These are phyloP conservation scores for Ptychodera flava DNA, from an alignment of 35 echinoderm and acorn worm species.

Conservation along the genomic window DNA sequence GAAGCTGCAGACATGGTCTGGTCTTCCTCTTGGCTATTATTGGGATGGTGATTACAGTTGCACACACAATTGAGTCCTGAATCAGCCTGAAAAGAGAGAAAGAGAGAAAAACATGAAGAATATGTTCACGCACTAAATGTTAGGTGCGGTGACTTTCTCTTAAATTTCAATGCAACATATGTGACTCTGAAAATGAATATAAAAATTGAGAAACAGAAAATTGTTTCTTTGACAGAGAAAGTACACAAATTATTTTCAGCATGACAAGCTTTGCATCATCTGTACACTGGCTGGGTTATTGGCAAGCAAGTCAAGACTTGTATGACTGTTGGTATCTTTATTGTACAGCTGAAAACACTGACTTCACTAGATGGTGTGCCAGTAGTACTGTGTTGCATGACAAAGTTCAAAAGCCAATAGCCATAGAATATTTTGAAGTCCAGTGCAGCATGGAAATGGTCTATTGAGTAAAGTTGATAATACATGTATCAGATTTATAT, in stretches of 20 bases:
- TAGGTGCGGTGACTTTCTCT: not conserved
- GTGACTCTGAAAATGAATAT: not conserved
- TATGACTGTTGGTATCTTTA: too few relatives aligned
- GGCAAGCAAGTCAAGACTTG: too few relatives aligned
- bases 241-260: not conserved
- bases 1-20: conserved; percentile 28
- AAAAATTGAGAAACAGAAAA: not conserved
- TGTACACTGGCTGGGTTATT: not conserved
- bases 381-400: too few relatives aligned
- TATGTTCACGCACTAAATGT: too few relatives aligned
- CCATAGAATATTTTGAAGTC: too few relatives aligned
- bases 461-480: too few relatives aligned
- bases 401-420: too few relatives aligned
- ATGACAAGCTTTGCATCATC: not conserved
- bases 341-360: too few relatives aligned
- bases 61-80: not conserved
- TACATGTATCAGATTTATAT: too few relatives aligned
- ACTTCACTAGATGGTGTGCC: too few relatives aligned
- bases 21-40: conserved; percentile 29
- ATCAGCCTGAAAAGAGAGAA: conserved; percentile 27
- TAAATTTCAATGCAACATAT: conserved; percentile 17
- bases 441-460: too few relatives aligned
- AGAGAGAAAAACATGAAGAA: conserved; percentile 10
- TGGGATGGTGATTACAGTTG: conserved; percentile 14
- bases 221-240: not conserved